Percentiles rank a stretch among this genome's conserved stretches.
These are phyloP conservation scores for Gnathonemus echidnorhynchus DNA, from an alignment of 2,113 vertebrate species.

Conservation along the genomic window DNA sequence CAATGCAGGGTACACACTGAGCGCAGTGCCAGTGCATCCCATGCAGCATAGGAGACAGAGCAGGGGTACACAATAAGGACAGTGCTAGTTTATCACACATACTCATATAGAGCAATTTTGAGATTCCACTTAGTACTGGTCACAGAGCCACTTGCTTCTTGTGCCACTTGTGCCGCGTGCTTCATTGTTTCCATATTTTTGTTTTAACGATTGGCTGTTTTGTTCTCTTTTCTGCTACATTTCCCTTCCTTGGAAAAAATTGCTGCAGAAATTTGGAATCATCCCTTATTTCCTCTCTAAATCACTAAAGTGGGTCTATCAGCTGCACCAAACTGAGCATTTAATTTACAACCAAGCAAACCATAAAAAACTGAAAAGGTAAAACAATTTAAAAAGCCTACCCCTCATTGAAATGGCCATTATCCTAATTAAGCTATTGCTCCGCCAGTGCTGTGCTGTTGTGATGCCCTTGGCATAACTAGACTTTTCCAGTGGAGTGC, in stretches of 20 bases:
- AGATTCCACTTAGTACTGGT: neutral
- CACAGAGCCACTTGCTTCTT: neutral
- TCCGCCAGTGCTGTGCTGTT: neutral
- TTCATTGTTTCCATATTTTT: neutral
- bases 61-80: too few relatives aligned
- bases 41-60: too few relatives aligned
- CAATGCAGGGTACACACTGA: too few relatives aligned
- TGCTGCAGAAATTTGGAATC: neutral
- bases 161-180: neutral
- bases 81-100: neutral
- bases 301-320: neutral
- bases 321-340: neutral
- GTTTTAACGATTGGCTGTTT: neutral
- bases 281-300: neutral
- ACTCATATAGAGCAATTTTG: neutral
- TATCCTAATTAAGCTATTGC: neutral
- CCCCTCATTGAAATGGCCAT: neutral
- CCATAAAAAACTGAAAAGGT: neutral
- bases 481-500: neutral
- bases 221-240: neutral
- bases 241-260: neutral
- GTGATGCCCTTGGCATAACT: neutral
- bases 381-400: neutral
- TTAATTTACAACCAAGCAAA: neutral
- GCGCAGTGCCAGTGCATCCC: too few relatives aligned